Evolutionary conservation across 2,888 invertebrate genomes (phyloP).

Genomic region (Hypsopygia costalis): DNA sequence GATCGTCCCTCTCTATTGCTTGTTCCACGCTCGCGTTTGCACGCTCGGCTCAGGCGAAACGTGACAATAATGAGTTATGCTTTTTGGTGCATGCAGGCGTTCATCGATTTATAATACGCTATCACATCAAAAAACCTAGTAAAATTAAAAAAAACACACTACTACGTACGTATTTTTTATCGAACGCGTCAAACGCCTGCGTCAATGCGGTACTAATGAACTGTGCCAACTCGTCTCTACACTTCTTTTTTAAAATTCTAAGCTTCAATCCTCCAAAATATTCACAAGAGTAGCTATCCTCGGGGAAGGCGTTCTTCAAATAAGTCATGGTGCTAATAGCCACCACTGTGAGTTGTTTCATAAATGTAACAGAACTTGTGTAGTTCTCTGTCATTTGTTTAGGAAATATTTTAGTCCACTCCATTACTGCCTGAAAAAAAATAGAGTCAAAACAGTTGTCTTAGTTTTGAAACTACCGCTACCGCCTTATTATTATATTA

Average conservation of each 20-base stretch:
- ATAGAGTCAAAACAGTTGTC: neutral
- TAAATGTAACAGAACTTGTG: conserved; percentile 57
- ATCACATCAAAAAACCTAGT: no score
- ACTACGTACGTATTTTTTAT: conserved; percentile 56
- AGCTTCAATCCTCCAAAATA: conserved; percentile 46
- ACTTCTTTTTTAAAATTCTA: conserved; percentile 50
- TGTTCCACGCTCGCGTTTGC: no score
- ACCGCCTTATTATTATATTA: neutral
- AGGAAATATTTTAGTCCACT: conserved; percentile 57
- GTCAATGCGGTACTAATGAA: conserved; percentile 50
- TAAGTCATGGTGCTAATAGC: conserved; percentile 59
- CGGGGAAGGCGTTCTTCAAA: conserved; percentile 48
- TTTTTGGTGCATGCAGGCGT: no score
- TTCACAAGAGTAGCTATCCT: conserved; percentile 47
- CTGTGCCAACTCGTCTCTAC: conserved; percentile 51
- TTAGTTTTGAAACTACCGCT: neutral
- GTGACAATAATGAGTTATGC: no score
- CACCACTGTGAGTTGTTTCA: conserved; percentile 60
- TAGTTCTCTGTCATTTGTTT: conserved; percentile 52
- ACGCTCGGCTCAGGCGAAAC: no score
- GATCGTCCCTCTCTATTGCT: no score
- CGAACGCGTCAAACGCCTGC: conserved; percentile 64
- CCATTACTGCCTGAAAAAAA: conserved; percentile 45
- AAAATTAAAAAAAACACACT: no score
- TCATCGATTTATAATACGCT: no score